Conservation (phyloP, 2,113 vertebrate genomes). For the Tamias sibiricus region DNA sequence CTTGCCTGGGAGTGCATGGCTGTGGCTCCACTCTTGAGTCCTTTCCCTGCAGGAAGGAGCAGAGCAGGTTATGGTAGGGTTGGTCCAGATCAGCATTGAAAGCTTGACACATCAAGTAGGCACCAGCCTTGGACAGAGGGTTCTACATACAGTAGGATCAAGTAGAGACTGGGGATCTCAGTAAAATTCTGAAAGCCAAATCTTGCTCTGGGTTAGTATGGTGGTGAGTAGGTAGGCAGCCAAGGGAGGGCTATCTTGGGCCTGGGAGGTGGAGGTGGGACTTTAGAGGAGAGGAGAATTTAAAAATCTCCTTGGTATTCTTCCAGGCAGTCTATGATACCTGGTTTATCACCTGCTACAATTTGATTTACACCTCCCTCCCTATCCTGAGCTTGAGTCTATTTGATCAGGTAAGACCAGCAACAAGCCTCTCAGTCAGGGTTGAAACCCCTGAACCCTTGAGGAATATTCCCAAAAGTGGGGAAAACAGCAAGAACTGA, state of each 20-base stretch:
- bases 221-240: not conserved
- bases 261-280: not conserved
- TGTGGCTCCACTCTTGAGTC: not conserved
- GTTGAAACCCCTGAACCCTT: not conserved
- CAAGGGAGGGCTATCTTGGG: not conserved
- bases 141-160: not conserved
- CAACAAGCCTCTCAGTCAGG: not conserved
- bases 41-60: not conserved
- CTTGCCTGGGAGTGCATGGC: not conserved
- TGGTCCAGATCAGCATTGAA: not conserved
- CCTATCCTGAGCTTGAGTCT: slow-evolving; percentile 95
- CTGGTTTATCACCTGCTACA: slow-evolving; percentile 97
- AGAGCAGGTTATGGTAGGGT: not conserved
- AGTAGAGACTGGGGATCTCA: not conserved
- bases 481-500: not conserved
- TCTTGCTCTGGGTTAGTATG: slow-evolving; percentile 13
- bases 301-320: slow-evolving; percentile 60
- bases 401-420: slow-evolving; percentile 94
- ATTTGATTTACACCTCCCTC: slow-evolving; percentile 95
- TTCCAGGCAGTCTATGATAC: slow-evolving; percentile 95
- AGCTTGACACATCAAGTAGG: not conserved
- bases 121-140: not conserved
- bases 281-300: slow-evolving; percentile 1
- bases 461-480: slow-evolving; percentile 2
- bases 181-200: slow-evolving; percentile 31